phyloP scores from a whole-genome alignment of 2,113 vertebrate genomes.

The Halcyon senegalensis region DNA sequence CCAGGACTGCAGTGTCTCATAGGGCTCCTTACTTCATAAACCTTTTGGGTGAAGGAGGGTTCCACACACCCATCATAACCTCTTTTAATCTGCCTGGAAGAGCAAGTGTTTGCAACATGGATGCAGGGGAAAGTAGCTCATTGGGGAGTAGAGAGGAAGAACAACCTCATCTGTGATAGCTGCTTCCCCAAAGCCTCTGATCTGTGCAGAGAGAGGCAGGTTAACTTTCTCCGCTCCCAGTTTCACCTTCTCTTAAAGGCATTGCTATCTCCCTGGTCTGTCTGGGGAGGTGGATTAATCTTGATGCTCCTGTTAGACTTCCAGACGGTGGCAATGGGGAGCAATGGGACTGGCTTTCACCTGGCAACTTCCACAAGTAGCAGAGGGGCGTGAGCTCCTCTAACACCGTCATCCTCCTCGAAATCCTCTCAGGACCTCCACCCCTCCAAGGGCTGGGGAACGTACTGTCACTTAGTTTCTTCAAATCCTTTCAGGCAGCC shows the following conservation, averaged over 20 bases:
- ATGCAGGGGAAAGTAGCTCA: neutral
- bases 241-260: neutral
- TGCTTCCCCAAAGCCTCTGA: neutral
- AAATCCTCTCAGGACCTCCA: neutral
- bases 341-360: neutral
- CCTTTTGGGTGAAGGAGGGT: neutral
- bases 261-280: neutral
- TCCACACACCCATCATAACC: neutral
- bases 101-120: neutral
- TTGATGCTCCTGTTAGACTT: neutral
- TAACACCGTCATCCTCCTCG: neutral
- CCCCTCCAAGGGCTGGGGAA: rapidly evolving
- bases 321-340: neutral
- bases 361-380: neutral
- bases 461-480: neutral
- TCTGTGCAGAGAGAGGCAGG: neutral
- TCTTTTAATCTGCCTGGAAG: neutral
- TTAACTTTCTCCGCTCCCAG: neutral
- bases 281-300: neutral
- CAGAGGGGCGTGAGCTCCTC: neutral
- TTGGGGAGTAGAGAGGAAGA: neutral
- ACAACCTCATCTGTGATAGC: neutral
- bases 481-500: neutral
- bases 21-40: neutral
- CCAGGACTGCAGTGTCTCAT: rapidly evolving